These are phyloP conservation scores for Brachionus angularis DNA, from an alignment of 1,140 invertebrate genomes.

Conservation along the genomic window DNA sequence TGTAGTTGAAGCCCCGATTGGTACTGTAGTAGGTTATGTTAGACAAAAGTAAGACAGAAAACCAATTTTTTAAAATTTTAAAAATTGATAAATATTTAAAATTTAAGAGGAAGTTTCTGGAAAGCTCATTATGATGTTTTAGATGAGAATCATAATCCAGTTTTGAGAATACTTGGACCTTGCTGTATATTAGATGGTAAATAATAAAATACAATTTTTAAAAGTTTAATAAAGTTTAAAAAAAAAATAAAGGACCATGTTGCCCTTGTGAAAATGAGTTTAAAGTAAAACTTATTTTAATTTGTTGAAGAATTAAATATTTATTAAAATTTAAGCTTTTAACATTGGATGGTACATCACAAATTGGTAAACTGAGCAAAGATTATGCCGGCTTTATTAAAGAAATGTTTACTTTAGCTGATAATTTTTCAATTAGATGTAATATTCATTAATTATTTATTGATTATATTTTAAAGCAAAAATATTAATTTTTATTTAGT, in stretches of 20 bases:
- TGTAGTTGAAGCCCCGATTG: conserved; percentile 44
- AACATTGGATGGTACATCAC: conserved; percentile 41
- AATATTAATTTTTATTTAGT: conserved; percentile 50
- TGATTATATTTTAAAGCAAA: not conserved
- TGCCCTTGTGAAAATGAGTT: conserved; percentile 43
- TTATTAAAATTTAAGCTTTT: not conserved
- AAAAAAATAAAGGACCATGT: conserved; percentile 1
- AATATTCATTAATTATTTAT: no score
- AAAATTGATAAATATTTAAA: not conserved
- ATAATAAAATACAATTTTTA: not conserved
- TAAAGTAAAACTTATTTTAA: not conserved
- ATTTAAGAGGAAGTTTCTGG: conserved; percentile 48
- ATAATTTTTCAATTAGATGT: conserved; percentile 48
- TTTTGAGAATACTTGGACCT: conserved; percentile 49
- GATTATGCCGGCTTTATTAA: conserved; percentile 47
- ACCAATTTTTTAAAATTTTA: not conserved
- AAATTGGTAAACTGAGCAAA: conserved; percentile 50
- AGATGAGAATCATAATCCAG: conserved; percentile 47
- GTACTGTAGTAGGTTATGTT: conserved; percentile 44
- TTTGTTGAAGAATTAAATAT: not conserved
- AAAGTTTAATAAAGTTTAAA: not conserved
- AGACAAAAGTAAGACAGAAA: conserved; percentile 31
- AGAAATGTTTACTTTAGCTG: conserved; percentile 48
- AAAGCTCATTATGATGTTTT: conserved; percentile 48
- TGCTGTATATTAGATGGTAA: conserved; percentile 48